Evolutionary conservation across 2,797 vertebrate genomes (phyloP).

Genomic region (Champsocephalus esox): DNA sequence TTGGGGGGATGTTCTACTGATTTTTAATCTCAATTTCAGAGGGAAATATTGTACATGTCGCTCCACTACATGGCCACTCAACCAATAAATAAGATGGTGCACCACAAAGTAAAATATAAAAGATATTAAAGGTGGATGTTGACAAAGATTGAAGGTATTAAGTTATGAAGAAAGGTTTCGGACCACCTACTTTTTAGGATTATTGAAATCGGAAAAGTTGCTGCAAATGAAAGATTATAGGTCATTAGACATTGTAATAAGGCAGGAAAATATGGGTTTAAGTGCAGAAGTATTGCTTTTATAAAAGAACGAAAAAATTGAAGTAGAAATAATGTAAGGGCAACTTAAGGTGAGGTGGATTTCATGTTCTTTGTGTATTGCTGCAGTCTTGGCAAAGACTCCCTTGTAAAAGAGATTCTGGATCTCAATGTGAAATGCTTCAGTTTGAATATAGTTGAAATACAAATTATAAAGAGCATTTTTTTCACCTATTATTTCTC

Average conservation of each 20-base stretch:
- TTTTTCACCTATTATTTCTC: too few species aligned
- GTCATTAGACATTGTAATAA: neutral
- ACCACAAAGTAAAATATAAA: neutral
- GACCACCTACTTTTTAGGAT: neutral
- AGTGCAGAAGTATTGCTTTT: neutral
- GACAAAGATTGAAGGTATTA: neutral
- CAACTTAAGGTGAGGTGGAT: neutral
- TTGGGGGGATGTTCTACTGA: neutral
- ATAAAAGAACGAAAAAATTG: neutral
- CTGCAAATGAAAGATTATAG: neutral
- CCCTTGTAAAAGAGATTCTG: neutral
- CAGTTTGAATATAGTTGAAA: too few species aligned
- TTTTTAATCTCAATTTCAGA: neutral
- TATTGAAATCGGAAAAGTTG: neutral
- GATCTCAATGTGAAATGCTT: too few species aligned
- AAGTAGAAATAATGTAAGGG: neutral
- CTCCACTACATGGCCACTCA: neutral
- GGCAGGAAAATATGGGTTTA: neutral
- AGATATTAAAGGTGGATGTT: neutral
- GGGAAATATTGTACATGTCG: neutral
- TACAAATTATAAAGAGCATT: too few species aligned
- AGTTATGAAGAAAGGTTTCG: neutral
- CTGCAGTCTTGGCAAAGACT: too few species aligned
- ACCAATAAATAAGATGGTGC: neutral
- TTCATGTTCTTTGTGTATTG: neutral